Evolutionary conservation across 1,140 invertebrate genomes (phyloP).

Genomic region (Chymomyza costata): DNA sequence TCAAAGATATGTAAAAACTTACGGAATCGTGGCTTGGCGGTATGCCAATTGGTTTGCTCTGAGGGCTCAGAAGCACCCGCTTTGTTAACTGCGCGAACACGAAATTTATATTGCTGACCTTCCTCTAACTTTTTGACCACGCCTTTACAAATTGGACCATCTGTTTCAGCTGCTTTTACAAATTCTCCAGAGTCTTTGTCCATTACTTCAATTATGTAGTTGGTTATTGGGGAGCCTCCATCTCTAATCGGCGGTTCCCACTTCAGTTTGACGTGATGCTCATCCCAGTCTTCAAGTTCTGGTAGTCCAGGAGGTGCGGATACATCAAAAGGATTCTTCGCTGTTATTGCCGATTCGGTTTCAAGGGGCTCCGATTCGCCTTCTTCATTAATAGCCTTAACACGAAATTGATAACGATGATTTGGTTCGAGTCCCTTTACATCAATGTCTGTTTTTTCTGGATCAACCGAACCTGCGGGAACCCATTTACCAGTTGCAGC

Average conservation of each 20-base stretch:
- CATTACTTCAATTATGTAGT: conserved; percentile 90
- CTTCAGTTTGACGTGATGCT: conserved; percentile 93
- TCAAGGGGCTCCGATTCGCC: conserved; percentile 95
- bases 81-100: conserved; percentile 95
- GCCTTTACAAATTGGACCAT: conserved; percentile 86
- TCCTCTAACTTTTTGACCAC: conserved; percentile 92
- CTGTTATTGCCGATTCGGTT: conserved; percentile 88
- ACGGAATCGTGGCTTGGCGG: conserved; percentile 94
- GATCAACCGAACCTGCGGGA: conserved; percentile 90
- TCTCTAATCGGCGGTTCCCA: conserved; percentile 97
- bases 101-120: conserved; percentile 96
- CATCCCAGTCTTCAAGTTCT: conserved; percentile 94
- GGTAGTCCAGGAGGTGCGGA: conserved; percentile 93
- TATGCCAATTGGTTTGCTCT: conserved; percentile 94
- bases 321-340: conserved; percentile 97
- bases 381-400: conserved; percentile 96
- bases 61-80: conserved; percentile 96
- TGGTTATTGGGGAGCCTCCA: conserved; percentile 96
- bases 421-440: conserved; percentile 93
- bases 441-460: conserved; percentile 89
- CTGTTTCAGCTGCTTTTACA: conserved; percentile 84
- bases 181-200: conserved; percentile 79
- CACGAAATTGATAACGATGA: conserved; percentile 95
- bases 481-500: conserved; percentile 90
- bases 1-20: conserved; percentile 76